These are phyloP conservation scores for Thysanoteuthis rhombus DNA, from an alignment of 2,888 invertebrate genomes.

Conservation along the genomic window DNA sequence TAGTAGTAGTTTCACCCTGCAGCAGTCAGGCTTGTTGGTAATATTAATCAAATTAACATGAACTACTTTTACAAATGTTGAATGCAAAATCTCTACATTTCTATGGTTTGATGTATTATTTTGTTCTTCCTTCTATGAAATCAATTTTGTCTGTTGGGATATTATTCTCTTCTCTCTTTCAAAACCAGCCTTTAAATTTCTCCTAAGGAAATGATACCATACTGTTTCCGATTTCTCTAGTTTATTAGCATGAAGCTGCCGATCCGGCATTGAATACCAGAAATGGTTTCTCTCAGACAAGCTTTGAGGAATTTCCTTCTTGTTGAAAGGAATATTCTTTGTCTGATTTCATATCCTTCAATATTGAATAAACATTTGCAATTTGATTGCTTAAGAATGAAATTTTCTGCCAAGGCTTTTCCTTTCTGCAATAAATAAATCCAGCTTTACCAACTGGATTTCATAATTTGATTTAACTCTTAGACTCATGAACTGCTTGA, in stretches of 20 bases:
- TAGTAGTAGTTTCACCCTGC: too few relatives aligned
- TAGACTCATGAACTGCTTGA: too few relatives aligned
- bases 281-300: background rate
- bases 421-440: background rate
- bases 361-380: background rate
- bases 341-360: background rate
- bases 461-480: background rate
- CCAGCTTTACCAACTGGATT: background rate
- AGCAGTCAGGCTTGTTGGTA: too few relatives aligned
- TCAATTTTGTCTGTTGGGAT: background rate
- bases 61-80: background rate
- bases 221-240: background rate
- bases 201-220: background rate
- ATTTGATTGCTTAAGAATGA: background rate
- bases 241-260: background rate
- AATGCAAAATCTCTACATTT: background rate
- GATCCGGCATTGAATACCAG: background rate
- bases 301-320: background rate
- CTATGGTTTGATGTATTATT: background rate
- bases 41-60: too few relatives aligned
- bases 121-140: background rate
- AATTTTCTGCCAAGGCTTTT: background rate
- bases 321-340: background rate
- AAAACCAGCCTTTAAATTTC: background rate
- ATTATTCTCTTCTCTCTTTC: background rate